These are phyloP conservation scores for Pegoplata infirma DNA, from an alignment of 2,888 invertebrate genomes.

Conservation along the genomic window DNA sequence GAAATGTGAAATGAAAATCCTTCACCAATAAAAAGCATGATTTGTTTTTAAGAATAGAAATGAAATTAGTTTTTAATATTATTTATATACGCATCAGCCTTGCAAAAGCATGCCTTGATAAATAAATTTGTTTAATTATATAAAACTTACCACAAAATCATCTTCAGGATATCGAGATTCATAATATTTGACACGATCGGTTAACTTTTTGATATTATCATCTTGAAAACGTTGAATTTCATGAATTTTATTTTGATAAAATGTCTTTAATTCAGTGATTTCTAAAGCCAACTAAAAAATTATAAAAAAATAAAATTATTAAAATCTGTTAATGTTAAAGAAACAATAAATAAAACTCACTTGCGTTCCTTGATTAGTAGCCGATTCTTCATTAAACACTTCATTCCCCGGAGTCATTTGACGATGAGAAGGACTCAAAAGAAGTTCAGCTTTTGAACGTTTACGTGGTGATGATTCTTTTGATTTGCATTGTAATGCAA, in stretches of 20 bases:
- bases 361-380: constrained; percentile 48
- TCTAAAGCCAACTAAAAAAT: constrained; percentile 69
- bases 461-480: constrained; percentile 74
- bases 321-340: not conserved
- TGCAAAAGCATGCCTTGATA: constrained; percentile 48
- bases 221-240: constrained; percentile 74
- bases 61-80: constrained; percentile 43
- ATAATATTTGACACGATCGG: constrained; percentile 73
- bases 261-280: constrained; percentile 73
- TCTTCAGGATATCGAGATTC: constrained; percentile 76
- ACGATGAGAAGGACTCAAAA: constrained; percentile 76
- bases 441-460: constrained; percentile 73
- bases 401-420: constrained; percentile 76
- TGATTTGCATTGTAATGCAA: constrained; percentile 45
- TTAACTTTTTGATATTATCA: constrained; percentile 71
- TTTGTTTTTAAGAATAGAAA: constrained; percentile 38
- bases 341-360: constrained; percentile 51
- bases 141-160: constrained; percentile 75
- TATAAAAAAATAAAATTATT: constrained; percentile 26
- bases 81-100: constrained; percentile 28
- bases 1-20: not conserved
- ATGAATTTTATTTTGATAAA: constrained; percentile 75
- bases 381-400: constrained; percentile 57
- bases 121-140: not conserved
- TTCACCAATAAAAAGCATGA: constrained; percentile 53